Base-by-base conservation (phyloP, 2,797 vertebrate species). In the Xiphophorus birchmanni region DNA sequence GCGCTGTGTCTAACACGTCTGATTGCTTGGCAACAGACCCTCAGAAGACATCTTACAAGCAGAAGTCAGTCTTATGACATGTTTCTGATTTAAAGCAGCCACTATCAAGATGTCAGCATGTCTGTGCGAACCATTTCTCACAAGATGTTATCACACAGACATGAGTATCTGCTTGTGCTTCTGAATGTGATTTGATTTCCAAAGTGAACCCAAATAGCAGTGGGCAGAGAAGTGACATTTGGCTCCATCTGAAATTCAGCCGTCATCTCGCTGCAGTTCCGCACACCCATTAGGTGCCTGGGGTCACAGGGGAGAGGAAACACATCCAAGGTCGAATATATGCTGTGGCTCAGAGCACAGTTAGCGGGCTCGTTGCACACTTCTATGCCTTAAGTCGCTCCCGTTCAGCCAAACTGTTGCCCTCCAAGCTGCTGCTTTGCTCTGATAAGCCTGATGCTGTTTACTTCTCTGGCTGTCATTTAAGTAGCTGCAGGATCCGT, bases 401-500 rank as follows among this genome's bases (percentile, higher is more conserved):
- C 87, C 73, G 69, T 90, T 89, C 88, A 87, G 88, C 89, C 90
- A 32, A 85, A 91, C 92, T 47, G 80, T 82, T 89, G 90, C 92
- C 91, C 91, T 93, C 82, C 88, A 87, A 91, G 86, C 91, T 92
- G 89, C 95, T 95, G 95, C 93, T 93, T 84, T 88, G 86, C 90
- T 92, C 93, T 82, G 95, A 96, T 96, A 96, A 96, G 94, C 93
- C 90, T 37, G 82, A 85, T 89, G 91, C 93, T 94, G 93, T 95
- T 95, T 95, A 94, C 93, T 92, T 93, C 90, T 86, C 89, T 47
- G 86, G 91, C 91, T 90, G 90, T 86, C 86, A 81, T 89, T 92
- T 93, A 84, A 90, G 89, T 86, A 89, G 88, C 92, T 88, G 90
- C 89, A 81, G 87, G 90, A 90, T 82, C 88, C 73, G 87, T 32